phyloP scores from a whole-genome alignment of 1,140 invertebrate species.

The Drosophila nigromelanica region DNA sequence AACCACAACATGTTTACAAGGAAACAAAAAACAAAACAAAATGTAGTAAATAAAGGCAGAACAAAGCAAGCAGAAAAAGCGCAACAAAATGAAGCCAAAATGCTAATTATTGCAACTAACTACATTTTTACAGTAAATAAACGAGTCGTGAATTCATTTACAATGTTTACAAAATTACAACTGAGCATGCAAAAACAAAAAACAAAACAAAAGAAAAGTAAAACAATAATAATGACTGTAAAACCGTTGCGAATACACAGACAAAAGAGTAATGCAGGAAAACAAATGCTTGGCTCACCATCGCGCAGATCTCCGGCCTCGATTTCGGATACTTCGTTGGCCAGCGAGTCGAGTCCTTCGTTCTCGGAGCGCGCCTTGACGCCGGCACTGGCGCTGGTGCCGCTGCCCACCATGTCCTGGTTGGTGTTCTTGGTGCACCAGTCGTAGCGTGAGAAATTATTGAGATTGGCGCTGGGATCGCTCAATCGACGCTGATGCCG shows the following conservation, averaged over 20 bases:
- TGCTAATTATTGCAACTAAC: conserved; percentile 30
- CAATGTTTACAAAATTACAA: conserved; percentile 7
- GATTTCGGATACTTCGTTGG: conserved; percentile 93
- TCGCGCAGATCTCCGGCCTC: conserved; percentile 96
- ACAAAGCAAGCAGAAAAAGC: conserved; percentile 56
- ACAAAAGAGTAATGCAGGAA: background rate
- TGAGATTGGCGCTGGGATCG: conserved; percentile 96
- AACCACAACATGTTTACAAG: conserved; percentile 78
- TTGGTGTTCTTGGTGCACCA: conserved; percentile 88
- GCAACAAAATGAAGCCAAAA: conserved; percentile 21
- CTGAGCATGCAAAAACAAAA: conserved; percentile 26
- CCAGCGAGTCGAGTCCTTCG: conserved; percentile 93
- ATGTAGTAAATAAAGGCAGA: conserved; percentile 49
- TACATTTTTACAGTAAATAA: background rate
- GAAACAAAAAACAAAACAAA: conserved; percentile 44
- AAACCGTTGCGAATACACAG: conserved; percentile 6
- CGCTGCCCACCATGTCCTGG: conserved; percentile 84
- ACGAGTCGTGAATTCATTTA: background rate
- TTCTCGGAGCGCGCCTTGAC: conserved; percentile 95
- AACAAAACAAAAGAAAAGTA: too few species aligned
- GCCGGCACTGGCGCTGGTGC: conserved; percentile 69
- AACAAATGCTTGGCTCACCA: conserved; percentile 86
- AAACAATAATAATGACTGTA: too few species aligned
- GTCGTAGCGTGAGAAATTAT: conserved; percentile 93
- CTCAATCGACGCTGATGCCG: conserved; percentile 93